A percentile compares a stretch with the other conserved stretches of the same genome.
These are phyloP conservation scores for Myiotriccus ornatus DNA, from an alignment of 2,797 vertebrate genomes.

Conservation along the genomic window DNA sequence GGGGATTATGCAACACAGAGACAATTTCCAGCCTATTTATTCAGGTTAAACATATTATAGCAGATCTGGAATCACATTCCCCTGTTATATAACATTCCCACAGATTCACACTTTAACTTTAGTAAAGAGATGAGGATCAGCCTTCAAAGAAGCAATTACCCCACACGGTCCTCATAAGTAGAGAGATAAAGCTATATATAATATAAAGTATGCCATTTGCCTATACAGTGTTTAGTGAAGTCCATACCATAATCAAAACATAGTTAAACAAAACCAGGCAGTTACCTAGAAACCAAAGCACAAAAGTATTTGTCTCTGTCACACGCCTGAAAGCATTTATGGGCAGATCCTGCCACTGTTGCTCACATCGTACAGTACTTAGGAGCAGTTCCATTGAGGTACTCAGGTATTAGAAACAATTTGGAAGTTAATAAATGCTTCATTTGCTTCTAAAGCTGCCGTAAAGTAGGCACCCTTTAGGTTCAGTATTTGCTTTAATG, in stretches of 20 bases:
- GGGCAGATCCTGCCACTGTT: neutral
- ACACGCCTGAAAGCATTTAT: neutral
- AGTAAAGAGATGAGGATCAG: neutral
- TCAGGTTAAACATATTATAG: slow-evolving; percentile 3
- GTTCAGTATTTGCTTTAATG: neutral
- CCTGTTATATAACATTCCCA: neutral
- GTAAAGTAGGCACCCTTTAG: neutral
- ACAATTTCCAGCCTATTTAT: slow-evolving; percentile 7
- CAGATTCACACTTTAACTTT: neutral
- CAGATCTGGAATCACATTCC: neutral
- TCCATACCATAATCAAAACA: slow-evolving; percentile 69
- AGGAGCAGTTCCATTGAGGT: neutral
- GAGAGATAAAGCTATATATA: slow-evolving; percentile 53
- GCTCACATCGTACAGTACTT: neutral
- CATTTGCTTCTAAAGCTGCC: neutral
- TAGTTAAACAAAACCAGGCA: slow-evolving; percentile 56
- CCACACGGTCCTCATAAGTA: neutral
- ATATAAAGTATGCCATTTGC: slow-evolving; percentile 41
- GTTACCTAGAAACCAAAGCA: slow-evolving; percentile 73
- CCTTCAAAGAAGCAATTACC: slow-evolving; percentile 26
- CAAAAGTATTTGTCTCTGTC: slow-evolving; percentile 33
- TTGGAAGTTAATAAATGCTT: neutral
- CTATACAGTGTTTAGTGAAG: slow-evolving; percentile 61
- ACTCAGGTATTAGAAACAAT: neutral
- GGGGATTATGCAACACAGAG: neutral